Evolutionary conservation across 2,113 vertebrate species (phyloP).

Genomic region (Tricholaema leucomelas): DNA sequence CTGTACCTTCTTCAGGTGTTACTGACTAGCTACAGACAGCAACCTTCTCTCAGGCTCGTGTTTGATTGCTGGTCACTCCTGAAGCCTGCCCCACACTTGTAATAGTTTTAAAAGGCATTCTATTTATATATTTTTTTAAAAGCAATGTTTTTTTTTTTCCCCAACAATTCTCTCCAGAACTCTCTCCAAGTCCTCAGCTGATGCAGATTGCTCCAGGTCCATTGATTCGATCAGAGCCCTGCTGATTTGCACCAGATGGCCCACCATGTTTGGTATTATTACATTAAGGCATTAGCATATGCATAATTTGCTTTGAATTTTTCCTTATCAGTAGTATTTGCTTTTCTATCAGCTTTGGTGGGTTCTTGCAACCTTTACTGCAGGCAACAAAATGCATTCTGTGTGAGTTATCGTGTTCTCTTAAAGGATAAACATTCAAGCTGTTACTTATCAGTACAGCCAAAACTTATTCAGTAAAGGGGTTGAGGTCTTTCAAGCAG

Average conservation of each 20-base stretch:
- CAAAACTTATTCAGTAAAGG: background rate
- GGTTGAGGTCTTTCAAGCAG: background rate
- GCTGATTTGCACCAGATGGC: slow-evolving; percentile 60
- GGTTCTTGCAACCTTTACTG: slow-evolving; percentile 10
- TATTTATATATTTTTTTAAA: background rate
- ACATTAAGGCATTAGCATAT: slow-evolving; percentile 45
- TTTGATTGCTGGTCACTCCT: background rate
- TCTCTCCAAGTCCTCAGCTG: background rate
- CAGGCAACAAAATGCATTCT: background rate
- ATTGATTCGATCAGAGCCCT: background rate
- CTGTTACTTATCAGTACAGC: background rate
- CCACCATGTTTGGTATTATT: slow-evolving; percentile 54
- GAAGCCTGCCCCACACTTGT: background rate
- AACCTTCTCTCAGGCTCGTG: background rate
- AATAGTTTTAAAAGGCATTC: background rate
- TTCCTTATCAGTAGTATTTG: slow-evolving; percentile 5
- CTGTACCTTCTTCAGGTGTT: too few relatives aligned
- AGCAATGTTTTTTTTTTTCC: background rate
- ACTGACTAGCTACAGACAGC: background rate
- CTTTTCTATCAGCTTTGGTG: slow-evolving; percentile 2
- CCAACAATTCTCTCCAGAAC: background rate
- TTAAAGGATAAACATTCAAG: background rate
- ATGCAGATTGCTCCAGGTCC: slow-evolving; percentile 9
- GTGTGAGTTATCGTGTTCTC: too few relatives aligned
- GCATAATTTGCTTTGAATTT: slow-evolving; percentile 22